These are phyloP conservation scores for Polydrusus pterygomalis DNA, from an alignment of 2,888 invertebrate genomes.

Conservation along the genomic window DNA sequence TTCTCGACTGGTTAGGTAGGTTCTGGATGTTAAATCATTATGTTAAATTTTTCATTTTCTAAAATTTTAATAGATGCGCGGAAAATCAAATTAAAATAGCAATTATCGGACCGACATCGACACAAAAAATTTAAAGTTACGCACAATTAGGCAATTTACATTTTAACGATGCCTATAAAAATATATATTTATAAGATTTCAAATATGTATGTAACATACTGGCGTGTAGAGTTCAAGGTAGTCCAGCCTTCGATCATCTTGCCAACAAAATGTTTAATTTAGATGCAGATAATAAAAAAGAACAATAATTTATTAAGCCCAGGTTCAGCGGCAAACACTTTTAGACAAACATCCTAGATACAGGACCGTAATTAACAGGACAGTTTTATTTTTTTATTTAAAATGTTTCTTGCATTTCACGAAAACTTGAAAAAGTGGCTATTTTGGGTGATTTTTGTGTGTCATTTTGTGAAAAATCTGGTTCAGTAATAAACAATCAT, in stretches of 20 bases:
- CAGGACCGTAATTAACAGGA: neutral
- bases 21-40: too few species aligned
- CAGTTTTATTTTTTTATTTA: too few species aligned
- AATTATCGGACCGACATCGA: neutral
- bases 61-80: neutral
- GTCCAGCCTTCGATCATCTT: constrained; percentile 15
- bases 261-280: constrained; percentile 23
- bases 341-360: neutral
- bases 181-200: constrained; percentile 5
- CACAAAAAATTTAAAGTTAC: constrained; percentile 12
- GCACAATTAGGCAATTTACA: constrained; percentile 17
- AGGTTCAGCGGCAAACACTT: constrained; percentile 1
- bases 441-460: too few species aligned
- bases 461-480: too few species aligned
- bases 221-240: constrained; percentile 27
- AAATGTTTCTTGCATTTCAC: too few species aligned
- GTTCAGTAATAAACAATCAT: too few species aligned
- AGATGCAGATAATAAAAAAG: constrained; percentile 20
- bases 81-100: neutral
- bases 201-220: constrained; percentile 15
- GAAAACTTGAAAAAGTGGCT: too few species aligned
- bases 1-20: too few species aligned
- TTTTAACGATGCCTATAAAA: constrained; percentile 12
- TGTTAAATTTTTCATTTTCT: neutral
- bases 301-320: constrained; percentile 11